A percentile compares a stretch with the other conserved stretches of the same genome.
These are phyloP conservation scores for Bombyx huttoni DNA, from an alignment of 2,888 invertebrate genomes.

Conservation along the genomic window DNA sequence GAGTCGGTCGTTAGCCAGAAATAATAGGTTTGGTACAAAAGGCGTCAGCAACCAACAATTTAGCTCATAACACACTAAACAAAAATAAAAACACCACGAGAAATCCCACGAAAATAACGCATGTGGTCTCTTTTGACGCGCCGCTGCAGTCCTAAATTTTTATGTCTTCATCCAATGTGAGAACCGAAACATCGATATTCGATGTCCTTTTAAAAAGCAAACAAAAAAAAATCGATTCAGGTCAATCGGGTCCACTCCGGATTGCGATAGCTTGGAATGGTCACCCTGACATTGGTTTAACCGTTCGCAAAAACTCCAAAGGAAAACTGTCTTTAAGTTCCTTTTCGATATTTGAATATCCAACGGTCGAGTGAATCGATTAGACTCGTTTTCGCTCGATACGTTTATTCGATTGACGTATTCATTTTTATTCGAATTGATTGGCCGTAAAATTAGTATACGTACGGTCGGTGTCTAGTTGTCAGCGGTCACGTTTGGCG, in stretches of 20 bases:
- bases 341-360: slow-evolving; percentile 36
- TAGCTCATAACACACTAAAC: slow-evolving; percentile 44
- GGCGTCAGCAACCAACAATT: slow-evolving; percentile 67
- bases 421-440: slow-evolving; percentile 63
- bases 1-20: slow-evolving; percentile 46
- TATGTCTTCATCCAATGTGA: slow-evolving; percentile 68
- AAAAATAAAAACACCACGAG: slow-evolving; percentile 38
- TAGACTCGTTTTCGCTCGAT: slow-evolving; percentile 42
- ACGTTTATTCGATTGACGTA: slow-evolving; percentile 43
- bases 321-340: slow-evolving; percentile 43
- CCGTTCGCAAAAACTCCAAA: slow-evolving; percentile 47
- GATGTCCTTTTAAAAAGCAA: slow-evolving; percentile 22
- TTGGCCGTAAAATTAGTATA: slow-evolving; percentile 65
- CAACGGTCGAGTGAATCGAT: slow-evolving; percentile 19
- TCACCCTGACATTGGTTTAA: slow-evolving; percentile 61
- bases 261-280: slow-evolving; percentile 47
- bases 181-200: slow-evolving; percentile 42
- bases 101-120: slow-evolving; percentile 48
- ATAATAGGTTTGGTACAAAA: slow-evolving; percentile 56
- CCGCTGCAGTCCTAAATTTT: slow-evolving; percentile 57
- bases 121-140: slow-evolving; percentile 62
- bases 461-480: slow-evolving; percentile 40
- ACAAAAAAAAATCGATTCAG: slow-evolving; percentile 26
- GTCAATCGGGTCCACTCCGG: slow-evolving; percentile 40
- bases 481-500: slow-evolving; percentile 53